Conservation (phyloP, 2,888 invertebrate species). For the Strigamia crassipes region DNA sequence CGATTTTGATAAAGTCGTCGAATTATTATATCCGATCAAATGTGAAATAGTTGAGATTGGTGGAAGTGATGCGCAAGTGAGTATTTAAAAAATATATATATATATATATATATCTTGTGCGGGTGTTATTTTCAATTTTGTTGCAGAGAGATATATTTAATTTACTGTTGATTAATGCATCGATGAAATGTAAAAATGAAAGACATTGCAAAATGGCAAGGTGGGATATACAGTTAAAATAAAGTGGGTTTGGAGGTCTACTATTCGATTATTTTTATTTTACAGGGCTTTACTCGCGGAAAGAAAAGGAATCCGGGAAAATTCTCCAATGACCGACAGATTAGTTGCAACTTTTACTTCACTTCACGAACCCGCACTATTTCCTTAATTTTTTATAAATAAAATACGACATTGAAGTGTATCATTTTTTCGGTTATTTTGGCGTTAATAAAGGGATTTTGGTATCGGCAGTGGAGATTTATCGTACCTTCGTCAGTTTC, state of each 20-base stretch:
- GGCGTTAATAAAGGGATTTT: too few relatives aligned
- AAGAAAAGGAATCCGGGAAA: constrained; percentile 49
- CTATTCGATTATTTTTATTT: neutral
- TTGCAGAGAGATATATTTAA: constrained; percentile 49
- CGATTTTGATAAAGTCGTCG: neutral
- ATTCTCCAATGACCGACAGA: constrained; percentile 48
- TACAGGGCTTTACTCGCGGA: constrained; percentile 47
- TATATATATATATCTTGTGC: neutral
- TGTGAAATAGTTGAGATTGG: constrained; percentile 24
- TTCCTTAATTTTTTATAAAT: neutral
- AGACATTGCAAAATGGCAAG: constrained; percentile 48
- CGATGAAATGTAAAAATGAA: constrained; percentile 47
- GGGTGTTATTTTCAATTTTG: neutral
- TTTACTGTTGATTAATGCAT: constrained; percentile 48
- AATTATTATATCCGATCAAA: constrained; percentile 29
- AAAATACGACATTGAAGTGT: too few relatives aligned
- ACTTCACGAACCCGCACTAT: neutral
- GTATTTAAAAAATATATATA: neutral
- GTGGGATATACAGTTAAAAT: constrained; percentile 8
- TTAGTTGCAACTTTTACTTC: constrained; percentile 44
- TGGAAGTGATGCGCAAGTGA: constrained; percentile 41
- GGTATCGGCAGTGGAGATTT: too few relatives aligned
- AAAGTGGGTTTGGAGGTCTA: neutral
- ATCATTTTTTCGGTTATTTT: too few relatives aligned
- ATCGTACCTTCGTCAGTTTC: too few relatives aligned